Conservation (phyloP, 2,113 vertebrate species). For the Cyanoramphus novaezelandiae region DNA sequence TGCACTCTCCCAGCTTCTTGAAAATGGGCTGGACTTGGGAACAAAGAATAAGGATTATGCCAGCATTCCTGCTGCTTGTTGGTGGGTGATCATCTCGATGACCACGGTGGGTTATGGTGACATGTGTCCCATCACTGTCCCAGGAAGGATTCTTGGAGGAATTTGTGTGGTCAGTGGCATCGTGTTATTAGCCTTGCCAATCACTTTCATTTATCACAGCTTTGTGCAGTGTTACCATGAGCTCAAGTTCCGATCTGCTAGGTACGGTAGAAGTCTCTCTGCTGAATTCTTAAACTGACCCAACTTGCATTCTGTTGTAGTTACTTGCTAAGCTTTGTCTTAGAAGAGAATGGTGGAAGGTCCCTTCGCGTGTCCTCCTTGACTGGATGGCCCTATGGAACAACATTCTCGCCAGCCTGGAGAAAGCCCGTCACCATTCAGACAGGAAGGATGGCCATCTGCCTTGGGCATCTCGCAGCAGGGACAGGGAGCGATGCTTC, state of each 20-base stretch:
- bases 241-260: slow-evolving; percentile 92
- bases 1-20: slow-evolving; percentile 94
- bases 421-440: slow-evolving; percentile 55
- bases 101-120: slow-evolving; percentile 98
- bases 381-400: slow-evolving; percentile 45
- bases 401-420: slow-evolving; percentile 2
- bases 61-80: slow-evolving; percentile 97
- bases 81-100: slow-evolving; percentile 99
- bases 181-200: slow-evolving; percentile 93
- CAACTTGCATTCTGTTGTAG: slow-evolving; percentile 20
- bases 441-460: slow-evolving; percentile 50
- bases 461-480: slow-evolving; percentile 43
- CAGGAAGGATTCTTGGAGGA: slow-evolving; percentile 94
- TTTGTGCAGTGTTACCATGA: slow-evolving; percentile 99
- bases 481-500: slow-evolving; percentile 1
- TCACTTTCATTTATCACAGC: slow-evolving; percentile 99
- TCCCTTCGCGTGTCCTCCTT: slow-evolving; percentile 47
- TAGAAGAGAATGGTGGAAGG: slow-evolving; percentile 28
- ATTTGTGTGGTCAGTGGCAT: slow-evolving; percentile 98
- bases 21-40: slow-evolving; percentile 93
- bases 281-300: slow-evolving; percentile 83
- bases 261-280: slow-evolving; percentile 88
- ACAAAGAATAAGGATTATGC: slow-evolving; percentile 90
- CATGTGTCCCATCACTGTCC: slow-evolving; percentile 94
- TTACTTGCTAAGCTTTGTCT: slow-evolving; percentile 41